Conservation (phyloP, 2,113 vertebrate genomes). For the Apodemus sylvaticus region DNA sequence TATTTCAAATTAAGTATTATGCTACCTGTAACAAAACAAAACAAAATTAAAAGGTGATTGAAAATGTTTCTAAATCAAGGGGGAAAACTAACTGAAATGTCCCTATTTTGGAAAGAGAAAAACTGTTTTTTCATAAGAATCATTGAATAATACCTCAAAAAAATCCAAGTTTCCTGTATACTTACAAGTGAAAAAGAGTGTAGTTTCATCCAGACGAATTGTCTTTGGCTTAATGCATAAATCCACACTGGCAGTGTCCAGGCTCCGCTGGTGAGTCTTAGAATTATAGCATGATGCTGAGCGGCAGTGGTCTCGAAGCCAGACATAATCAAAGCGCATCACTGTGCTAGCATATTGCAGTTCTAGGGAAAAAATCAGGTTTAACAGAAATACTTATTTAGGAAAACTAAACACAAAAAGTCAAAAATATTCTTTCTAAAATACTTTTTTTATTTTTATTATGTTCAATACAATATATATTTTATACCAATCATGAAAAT, state of each 20-base stretch:
- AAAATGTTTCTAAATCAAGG: constrained; percentile 20
- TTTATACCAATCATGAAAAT: too few relatives aligned
- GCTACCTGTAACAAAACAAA: background rate
- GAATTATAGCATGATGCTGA: constrained; percentile 91
- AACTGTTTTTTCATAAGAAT: constrained; percentile 22
- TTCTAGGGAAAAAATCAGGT: constrained; percentile 82
- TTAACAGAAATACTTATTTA: background rate
- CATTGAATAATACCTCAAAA: constrained; percentile 34
- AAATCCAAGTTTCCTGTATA: constrained; percentile 34
- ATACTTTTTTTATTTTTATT: too few relatives aligned
- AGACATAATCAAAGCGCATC: constrained; percentile 93
- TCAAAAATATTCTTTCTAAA: constrained; percentile 16
- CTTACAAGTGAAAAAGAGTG: constrained; percentile 93
- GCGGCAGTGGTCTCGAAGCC: constrained; percentile 96
- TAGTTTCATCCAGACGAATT: constrained; percentile 85
- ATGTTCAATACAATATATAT: too few relatives aligned
- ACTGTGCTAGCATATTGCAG: constrained; percentile 82
- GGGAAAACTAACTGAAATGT: constrained; percentile 2
- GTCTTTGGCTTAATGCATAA: constrained; percentile 89
- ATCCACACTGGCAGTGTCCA: constrained; percentile 92
- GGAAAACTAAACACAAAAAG: background rate
- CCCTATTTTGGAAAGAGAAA: background rate
- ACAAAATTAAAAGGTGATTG: background rate
- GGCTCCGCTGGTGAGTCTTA: constrained; percentile 92
- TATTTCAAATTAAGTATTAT: background rate